These are phyloP conservation scores for Dynastes hyllus DNA, from an alignment of 2,888 invertebrate genomes.

Conservation along the genomic window DNA sequence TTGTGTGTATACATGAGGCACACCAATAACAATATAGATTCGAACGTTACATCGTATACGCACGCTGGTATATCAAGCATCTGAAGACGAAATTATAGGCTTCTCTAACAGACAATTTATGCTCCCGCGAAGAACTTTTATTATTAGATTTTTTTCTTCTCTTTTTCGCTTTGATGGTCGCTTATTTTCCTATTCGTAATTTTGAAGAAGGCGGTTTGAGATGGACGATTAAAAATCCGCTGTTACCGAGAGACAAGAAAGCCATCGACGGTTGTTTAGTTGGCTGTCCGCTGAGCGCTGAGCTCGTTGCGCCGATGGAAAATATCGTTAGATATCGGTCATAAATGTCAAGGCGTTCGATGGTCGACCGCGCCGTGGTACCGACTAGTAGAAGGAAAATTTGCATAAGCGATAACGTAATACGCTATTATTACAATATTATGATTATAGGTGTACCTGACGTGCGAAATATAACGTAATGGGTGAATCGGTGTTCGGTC, in stretches of 20 bases:
- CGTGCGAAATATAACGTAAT: slow-evolving; percentile 46
- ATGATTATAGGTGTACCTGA: slow-evolving; percentile 46
- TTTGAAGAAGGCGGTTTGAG: slow-evolving; percentile 26
- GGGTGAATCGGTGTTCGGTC: slow-evolving; percentile 29
- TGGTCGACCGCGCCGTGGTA: slow-evolving; percentile 34
- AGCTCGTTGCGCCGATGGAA: slow-evolving; percentile 3
- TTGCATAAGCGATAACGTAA: slow-evolving; percentile 52
- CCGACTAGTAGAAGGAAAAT: slow-evolving; percentile 42
- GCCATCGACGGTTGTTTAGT: background rate
- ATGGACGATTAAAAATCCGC: slow-evolving; percentile 30
- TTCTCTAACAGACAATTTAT: slow-evolving; percentile 42
- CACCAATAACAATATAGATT: slow-evolving; percentile 39
- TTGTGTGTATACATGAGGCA: slow-evolving; percentile 14
- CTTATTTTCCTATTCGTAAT: slow-evolving; percentile 23
- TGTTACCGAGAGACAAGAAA: slow-evolving; percentile 26
- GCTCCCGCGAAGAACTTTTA: slow-evolving; percentile 31
- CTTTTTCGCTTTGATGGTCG: slow-evolving; percentile 10
- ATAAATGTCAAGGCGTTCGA: slow-evolving; percentile 51
- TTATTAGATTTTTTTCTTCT: slow-evolving; percentile 34
- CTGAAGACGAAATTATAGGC: slow-evolving; percentile 43
- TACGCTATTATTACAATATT: slow-evolving; percentile 51
- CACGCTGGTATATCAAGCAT: slow-evolving; percentile 35
- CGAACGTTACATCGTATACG: slow-evolving; percentile 20
- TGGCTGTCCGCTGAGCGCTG: background rate
- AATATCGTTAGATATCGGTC: slow-evolving; percentile 49